Percentiles rank a stretch among this genome's conserved stretches.
phyloP scores from a whole-genome alignment of 2,888 invertebrate species.

The Sminthurinus aureus region DNA sequence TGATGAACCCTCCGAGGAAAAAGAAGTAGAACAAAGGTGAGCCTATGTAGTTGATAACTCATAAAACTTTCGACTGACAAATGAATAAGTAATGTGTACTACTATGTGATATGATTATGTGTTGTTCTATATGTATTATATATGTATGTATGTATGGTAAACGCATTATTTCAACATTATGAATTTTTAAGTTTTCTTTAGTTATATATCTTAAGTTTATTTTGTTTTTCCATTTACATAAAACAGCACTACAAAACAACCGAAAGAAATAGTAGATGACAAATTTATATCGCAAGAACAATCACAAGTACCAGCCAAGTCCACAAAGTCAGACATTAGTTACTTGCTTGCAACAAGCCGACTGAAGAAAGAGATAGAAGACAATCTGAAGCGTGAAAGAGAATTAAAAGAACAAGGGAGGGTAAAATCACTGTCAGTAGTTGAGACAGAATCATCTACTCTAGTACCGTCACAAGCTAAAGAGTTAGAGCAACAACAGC shows the following conservation, averaged over 20 bases:
- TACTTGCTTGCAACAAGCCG: constrained; percentile 57
- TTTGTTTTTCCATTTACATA: background rate
- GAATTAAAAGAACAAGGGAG: constrained; percentile 48
- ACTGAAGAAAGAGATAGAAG: constrained; percentile 57
- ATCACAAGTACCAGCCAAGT: constrained; percentile 13
- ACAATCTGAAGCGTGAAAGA: constrained; percentile 54
- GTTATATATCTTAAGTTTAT: background rate
- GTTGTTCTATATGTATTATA: no score
- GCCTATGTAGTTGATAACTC: background rate
- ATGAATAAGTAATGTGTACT: no score
- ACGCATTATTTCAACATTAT: background rate
- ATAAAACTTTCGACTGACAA: no score
- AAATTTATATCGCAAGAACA: constrained; percentile 11
- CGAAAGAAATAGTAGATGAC: constrained; percentile 17
- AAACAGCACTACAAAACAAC: constrained; percentile 5
- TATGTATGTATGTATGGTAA: no score
- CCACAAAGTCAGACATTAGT: constrained; percentile 46
- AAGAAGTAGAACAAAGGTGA: constrained; percentile 33
- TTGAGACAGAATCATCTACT: constrained; percentile 25
- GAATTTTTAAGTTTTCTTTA: background rate
- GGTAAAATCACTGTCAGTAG: constrained; percentile 32
- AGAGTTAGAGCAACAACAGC: background rate
- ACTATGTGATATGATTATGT: no score
- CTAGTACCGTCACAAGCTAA: background rate
- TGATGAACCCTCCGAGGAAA: constrained; percentile 24